Evolutionary conservation across 1,140 invertebrate genomes (phyloP).

Genomic region (Saxidomus purpurata): DNA sequence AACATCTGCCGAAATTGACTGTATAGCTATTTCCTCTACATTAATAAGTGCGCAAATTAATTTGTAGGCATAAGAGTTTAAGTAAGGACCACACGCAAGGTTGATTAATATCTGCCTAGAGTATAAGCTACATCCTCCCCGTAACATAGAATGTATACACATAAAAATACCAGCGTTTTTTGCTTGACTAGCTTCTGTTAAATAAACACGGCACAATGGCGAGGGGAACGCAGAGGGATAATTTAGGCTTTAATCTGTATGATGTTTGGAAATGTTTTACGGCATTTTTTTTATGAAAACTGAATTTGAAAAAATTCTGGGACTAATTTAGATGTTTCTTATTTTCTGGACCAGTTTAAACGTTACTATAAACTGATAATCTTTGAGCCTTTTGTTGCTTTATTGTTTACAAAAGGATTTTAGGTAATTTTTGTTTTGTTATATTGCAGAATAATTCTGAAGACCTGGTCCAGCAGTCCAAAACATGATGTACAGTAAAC

Average conservation of each 20-base stretch:
- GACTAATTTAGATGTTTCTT: too few species aligned
- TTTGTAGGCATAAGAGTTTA: conserved; percentile 58
- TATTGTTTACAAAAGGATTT: too few species aligned
- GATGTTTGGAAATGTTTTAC: not conserved
- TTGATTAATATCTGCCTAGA: not conserved
- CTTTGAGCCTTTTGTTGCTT: too few species aligned
- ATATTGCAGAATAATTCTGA: too few species aligned
- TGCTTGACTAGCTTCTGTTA: conserved; percentile 47
- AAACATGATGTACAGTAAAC: too few species aligned
- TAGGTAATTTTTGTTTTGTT: too few species aligned
- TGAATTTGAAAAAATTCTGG: too few species aligned
- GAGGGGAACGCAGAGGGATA: not conserved
- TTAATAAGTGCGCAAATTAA: conserved; percentile 65
- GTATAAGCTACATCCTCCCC: conserved; percentile 18
- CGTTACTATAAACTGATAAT: too few species aligned
- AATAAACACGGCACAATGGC: conserved; percentile 43
- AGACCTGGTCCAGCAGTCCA: too few species aligned
- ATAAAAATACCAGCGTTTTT: conserved; percentile 66
- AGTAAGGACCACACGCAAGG: conserved; percentile 46
- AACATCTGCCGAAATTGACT: conserved; percentile 29
- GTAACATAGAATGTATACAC: conserved; percentile 50
- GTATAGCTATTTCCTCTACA: conserved; percentile 44
- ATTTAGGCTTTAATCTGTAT: not conserved
- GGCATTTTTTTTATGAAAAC: too few species aligned
- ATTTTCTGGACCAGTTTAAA: too few species aligned